These are phyloP conservation scores for Baryphthengus martii DNA, from an alignment of 2,113 vertebrate species.

Conservation along the genomic window DNA sequence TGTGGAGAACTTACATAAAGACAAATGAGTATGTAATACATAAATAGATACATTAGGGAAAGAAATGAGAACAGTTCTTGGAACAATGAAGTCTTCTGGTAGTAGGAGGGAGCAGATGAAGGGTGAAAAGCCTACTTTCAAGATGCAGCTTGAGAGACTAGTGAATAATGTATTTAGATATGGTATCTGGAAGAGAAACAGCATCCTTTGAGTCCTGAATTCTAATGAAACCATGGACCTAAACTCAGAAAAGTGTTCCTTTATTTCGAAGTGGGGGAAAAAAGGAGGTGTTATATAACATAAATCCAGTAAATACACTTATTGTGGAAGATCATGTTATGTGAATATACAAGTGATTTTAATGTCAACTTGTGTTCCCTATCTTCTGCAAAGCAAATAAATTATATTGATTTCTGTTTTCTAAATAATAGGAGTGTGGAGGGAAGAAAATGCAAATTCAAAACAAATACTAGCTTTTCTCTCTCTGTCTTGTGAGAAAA, in stretches of 20 bases:
- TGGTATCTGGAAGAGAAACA: neutral
- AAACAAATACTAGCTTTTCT: neutral
- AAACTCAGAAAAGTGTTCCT: neutral
- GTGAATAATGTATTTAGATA: neutral
- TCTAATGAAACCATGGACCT: neutral
- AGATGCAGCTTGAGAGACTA: neutral
- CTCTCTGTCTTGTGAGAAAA: neutral
- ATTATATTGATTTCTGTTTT: neutral
- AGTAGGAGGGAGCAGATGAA: neutral
- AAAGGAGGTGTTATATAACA: neutral
- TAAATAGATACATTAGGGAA: neutral
- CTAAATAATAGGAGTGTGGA: neutral
- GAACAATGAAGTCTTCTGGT: neutral
- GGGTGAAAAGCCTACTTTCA: neutral
- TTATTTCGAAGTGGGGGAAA: accelerated
- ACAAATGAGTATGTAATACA: neutral
- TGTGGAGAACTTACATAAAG: neutral
- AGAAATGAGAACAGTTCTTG: neutral
- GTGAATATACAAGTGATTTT: neutral
- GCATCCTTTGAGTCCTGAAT: neutral
- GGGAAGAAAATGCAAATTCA: neutral
- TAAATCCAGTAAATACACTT: neutral
- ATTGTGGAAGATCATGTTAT: neutral
- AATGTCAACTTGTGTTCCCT: neutral
- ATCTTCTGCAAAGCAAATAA: neutral